Evolutionary conservation across 2,113 vertebrate genomes (phyloP).

Genomic region (Tachycineta bicolor): DNA sequence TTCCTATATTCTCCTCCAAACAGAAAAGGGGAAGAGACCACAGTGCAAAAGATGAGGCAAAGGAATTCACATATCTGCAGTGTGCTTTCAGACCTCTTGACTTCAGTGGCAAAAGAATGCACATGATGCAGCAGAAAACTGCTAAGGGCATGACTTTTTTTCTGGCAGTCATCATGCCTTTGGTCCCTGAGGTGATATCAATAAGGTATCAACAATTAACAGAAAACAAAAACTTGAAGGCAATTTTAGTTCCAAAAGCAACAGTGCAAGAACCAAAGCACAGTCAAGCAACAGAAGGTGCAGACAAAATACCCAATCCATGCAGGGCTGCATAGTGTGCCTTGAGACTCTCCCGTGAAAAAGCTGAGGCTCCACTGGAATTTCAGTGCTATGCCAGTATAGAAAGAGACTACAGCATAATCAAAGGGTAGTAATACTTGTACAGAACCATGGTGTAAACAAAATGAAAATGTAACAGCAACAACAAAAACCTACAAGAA

Average conservation of each 20-base stretch:
- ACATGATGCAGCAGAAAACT: background rate
- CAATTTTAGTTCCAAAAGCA: background rate
- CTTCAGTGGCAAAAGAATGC: background rate
- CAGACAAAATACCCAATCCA: background rate
- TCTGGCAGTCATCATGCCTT: background rate
- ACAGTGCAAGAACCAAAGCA: background rate
- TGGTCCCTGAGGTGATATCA: background rate
- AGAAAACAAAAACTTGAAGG: background rate
- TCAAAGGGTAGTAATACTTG: background rate
- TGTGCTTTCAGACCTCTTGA: background rate
- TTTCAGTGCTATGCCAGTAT: background rate
- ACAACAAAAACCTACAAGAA: too few species aligned
- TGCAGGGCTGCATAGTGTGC: rapidly evolving
- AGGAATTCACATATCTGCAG: background rate
- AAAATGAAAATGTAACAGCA: background rate
- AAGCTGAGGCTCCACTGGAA: background rate
- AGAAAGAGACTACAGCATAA: background rate
- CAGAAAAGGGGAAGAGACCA: background rate
- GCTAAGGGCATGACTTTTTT: rapidly evolving
- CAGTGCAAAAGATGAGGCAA: background rate
- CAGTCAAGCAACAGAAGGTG: background rate
- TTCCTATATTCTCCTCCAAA: background rate
- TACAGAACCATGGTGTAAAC: background rate
- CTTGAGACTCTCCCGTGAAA: background rate
- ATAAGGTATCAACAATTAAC: background rate